Percentiles rank a stretch among this genome's conserved stretches.
Evolutionary conservation across 2,113 vertebrate genomes (phyloP).

Genomic region (Chaenocephalus aceratus): DNA sequence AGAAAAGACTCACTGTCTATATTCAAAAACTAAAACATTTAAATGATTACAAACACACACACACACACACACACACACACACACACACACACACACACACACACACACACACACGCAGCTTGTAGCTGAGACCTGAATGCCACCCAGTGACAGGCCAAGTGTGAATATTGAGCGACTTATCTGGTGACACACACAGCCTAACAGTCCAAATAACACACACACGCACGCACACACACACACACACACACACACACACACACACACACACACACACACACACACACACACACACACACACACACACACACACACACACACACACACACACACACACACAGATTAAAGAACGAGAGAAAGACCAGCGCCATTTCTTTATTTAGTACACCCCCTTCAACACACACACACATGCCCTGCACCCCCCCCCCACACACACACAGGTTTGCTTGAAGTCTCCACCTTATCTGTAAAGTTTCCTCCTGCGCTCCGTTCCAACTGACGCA

Average conservation of each 20-base stretch:
- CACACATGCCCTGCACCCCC: slow-evolving; percentile 1
- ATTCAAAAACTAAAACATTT: slow-evolving; percentile 11
- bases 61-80: slow-evolving; percentile 1
- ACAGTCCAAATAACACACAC: slow-evolving; percentile 64
- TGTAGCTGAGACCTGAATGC: slow-evolving; percentile 61
- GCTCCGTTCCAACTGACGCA: slow-evolving; percentile 69
- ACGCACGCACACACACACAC: slow-evolving; percentile 2
- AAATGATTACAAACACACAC: background rate
- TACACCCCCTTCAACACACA: slow-evolving; percentile 5
- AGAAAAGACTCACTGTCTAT: slow-evolving; percentile 5
- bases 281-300: slow-evolving; percentile 30
- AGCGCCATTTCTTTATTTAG: slow-evolving; percentile 47
- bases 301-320: slow-evolving; percentile 31
- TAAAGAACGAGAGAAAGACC: slow-evolving; percentile 47
- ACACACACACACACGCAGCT: too few relatives aligned
- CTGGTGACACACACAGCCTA: slow-evolving; percentile 71
- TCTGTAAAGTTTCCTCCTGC: slow-evolving; percentile 46
- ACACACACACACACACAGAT: slow-evolving; percentile 65
- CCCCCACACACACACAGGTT: slow-evolving; percentile 25
- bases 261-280: slow-evolving; percentile 41
- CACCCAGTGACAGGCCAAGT: slow-evolving; percentile 65
- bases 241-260: slow-evolving; percentile 18
- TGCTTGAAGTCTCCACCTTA: slow-evolving; percentile 44
- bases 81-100: background rate
- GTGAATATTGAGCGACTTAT: slow-evolving; percentile 79